These are phyloP conservation scores for Serripes groenlandicus DNA, from an alignment of 2,888 invertebrate species.

Conservation along the genomic window DNA sequence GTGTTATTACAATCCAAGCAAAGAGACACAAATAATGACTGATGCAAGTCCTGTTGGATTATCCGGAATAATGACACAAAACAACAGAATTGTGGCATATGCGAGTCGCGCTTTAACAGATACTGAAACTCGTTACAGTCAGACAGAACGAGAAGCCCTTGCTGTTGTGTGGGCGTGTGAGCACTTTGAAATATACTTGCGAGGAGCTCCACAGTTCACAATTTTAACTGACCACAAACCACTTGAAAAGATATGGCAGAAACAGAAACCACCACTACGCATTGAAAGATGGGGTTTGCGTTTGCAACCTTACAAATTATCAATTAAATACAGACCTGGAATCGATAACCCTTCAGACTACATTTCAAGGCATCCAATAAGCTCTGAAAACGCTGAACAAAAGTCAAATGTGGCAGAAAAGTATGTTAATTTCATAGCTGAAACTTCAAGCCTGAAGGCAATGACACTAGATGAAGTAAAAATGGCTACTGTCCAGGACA, in stretches of 20 bases:
- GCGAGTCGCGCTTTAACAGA: conserved; percentile 62
- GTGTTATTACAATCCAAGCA: conserved; percentile 58
- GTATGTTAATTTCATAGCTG: conserved; percentile 66
- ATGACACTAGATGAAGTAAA: conserved; percentile 71
- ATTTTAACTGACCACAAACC: conserved; percentile 73
- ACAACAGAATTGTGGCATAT: conserved; percentile 59
- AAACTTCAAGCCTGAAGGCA: conserved; percentile 61
- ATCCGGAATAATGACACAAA: too few relatives aligned
- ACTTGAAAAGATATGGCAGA: too few relatives aligned
- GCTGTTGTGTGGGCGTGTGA: conserved; percentile 75
- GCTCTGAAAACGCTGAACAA: conserved; percentile 2
- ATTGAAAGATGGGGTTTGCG: too few relatives aligned
- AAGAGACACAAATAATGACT: conserved; percentile 56
- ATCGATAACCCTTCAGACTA: too few relatives aligned
- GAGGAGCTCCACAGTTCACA: conserved; percentile 64
- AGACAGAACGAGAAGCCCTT: conserved; percentile 71
- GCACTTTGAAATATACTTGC: conserved; percentile 68
- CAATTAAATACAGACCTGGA: too few relatives aligned
- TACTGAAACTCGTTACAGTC: conserved; percentile 67
- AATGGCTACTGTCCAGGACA: conserved; percentile 48
- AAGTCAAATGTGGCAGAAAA: conserved; percentile 70
- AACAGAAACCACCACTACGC: conserved; percentile 59
- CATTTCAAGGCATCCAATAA: conserved; percentile 67
- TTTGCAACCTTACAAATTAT: too few relatives aligned
- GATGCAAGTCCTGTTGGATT: conserved; percentile 70